Percentiles rank a stretch among this genome's conserved stretches.
These are phyloP conservation scores for Scaptomyza flava DNA, from an alignment of 2,888 invertebrate species.

Conservation along the genomic window DNA sequence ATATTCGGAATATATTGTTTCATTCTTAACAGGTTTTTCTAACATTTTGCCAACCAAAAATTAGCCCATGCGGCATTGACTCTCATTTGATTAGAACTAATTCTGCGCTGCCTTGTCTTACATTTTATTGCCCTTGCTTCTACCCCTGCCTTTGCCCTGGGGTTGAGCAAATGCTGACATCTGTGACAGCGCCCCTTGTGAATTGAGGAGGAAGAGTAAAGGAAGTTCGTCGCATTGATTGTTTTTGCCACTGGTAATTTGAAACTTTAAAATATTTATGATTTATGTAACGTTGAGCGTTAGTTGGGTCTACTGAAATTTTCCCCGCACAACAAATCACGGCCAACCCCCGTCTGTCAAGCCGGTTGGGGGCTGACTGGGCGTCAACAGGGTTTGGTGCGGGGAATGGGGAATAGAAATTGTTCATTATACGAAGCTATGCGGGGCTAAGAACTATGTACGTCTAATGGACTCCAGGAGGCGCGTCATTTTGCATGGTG, in stretches of 20 bases:
- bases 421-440: constrained; percentile 68
- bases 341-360: constrained; percentile 53
- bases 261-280: constrained; percentile 76
- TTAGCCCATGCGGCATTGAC: constrained; percentile 50
- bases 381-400: constrained; percentile 6
- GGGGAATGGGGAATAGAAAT: constrained; percentile 35
- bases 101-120: constrained; percentile 35
- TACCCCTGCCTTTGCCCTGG: constrained; percentile 19
- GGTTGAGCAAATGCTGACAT: constrained; percentile 67
- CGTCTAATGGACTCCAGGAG: constrained; percentile 57
- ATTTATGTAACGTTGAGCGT: constrained; percentile 69
- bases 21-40: neutral
- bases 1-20: neutral
- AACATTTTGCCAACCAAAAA: constrained; percentile 10
- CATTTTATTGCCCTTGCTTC: neutral
- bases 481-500: constrained; percentile 61
- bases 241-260: constrained; percentile 74
- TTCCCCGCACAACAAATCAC: constrained; percentile 34
- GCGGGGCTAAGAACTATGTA: constrained; percentile 49
- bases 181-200: constrained; percentile 49
- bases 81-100: constrained; percentile 71
- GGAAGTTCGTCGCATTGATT: constrained; percentile 53
- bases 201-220: constrained; percentile 3
- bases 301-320: constrained; percentile 37
- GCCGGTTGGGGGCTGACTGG: constrained; percentile 4